Conservation (phyloP, 2,113 vertebrate species). For the Trochalopteron elliotii region DNA sequence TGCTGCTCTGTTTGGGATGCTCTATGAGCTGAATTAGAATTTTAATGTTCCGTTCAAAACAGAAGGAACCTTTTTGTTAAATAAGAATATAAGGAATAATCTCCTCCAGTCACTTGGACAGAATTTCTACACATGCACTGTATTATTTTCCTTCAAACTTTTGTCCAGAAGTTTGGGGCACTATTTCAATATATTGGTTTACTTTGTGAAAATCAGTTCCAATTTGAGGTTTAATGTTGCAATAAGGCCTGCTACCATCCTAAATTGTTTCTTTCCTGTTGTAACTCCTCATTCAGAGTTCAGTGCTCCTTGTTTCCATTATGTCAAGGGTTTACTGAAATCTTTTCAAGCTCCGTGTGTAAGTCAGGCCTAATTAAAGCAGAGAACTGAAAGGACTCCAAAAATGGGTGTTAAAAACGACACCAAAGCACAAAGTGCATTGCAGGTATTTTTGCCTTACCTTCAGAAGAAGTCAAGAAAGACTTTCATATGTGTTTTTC, state of each 20-base stretch:
- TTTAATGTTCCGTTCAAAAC: constrained; percentile 34
- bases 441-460: neutral
- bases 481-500: neutral
- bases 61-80: constrained; percentile 35
- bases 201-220: constrained; percentile 15
- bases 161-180: neutral
- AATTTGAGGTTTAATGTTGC: constrained; percentile 39
- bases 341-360: neutral
- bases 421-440: neutral
- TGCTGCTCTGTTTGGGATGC: constrained; percentile 50
- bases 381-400: neutral
- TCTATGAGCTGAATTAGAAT: constrained; percentile 36
- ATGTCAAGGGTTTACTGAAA: constrained; percentile 20
- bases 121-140: neutral
- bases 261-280: constrained; percentile 36
- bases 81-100: neutral
- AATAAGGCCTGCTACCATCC: constrained; percentile 1
- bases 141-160: constrained; percentile 3
- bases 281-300: constrained; percentile 1
- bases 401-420: neutral
- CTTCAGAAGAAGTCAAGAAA: neutral
- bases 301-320: constrained; percentile 19
- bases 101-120: neutral
- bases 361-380: constrained; percentile 11
- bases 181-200: constrained; percentile 14